These are phyloP conservation scores for Kryptolebias marmoratus DNA, from an alignment of 2,113 vertebrate genomes.

Conservation along the genomic window DNA sequence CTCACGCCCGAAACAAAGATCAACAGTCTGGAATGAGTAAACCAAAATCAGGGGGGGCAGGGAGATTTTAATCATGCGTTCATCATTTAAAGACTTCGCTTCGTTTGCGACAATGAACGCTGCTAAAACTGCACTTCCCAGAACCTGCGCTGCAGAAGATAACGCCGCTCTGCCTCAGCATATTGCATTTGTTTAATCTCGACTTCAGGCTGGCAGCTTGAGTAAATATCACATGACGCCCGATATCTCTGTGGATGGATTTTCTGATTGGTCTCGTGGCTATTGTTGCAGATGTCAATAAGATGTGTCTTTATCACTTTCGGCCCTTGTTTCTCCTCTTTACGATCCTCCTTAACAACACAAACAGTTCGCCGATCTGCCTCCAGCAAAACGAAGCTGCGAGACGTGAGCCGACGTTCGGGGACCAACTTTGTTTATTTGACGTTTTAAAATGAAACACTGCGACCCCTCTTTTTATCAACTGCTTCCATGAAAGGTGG, in stretches of 20 bases:
- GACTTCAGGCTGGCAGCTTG: slow-evolving; percentile 31
- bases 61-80: not conserved
- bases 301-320: slow-evolving; percentile 36
- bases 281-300: slow-evolving; percentile 52
- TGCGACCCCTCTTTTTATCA: not conserved
- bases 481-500: too few relatives aligned
- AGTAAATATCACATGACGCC: slow-evolving; percentile 56
- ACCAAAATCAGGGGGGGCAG: slow-evolving; percentile 6
- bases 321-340: slow-evolving; percentile 18
- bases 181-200: slow-evolving; percentile 41
- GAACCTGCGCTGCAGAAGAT: not conserved
- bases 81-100: not conserved
- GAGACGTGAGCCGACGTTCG: slow-evolving; percentile 12
- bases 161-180: slow-evolving; percentile 12
- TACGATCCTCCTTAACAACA: slow-evolving; percentile 20
- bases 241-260: slow-evolving; percentile 43
- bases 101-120: not conserved
- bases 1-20: slow-evolving; percentile 38
- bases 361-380: slow-evolving; percentile 3
- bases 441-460: not conserved
- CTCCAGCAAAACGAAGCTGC: slow-evolving; percentile 16
- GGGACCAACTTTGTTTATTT: not conserved
- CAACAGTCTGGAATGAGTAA: slow-evolving; percentile 72
- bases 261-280: slow-evolving; percentile 41
- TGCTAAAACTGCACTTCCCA: not conserved